Percentiles rank a stretch among this genome's conserved stretches.
Evolutionary conservation across 2,888 invertebrate genomes (phyloP).

Genomic region (Drosophila macrospina): DNA sequence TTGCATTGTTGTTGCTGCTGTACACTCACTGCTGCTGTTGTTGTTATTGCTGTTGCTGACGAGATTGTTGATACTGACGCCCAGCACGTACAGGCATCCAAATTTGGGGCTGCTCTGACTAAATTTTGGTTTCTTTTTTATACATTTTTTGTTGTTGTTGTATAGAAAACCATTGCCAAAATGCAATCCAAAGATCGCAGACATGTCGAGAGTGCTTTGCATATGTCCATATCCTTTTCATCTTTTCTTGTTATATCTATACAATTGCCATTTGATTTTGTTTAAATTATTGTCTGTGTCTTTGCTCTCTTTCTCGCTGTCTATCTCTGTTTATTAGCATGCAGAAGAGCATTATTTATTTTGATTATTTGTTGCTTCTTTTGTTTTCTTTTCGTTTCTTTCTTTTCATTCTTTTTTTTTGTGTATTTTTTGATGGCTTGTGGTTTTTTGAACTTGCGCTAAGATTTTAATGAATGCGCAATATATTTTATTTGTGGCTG

Average conservation of each 20-base stretch:
- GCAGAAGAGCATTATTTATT: conserved; percentile 29
- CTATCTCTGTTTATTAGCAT: conserved; percentile 49
- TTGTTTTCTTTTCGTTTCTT: conserved; percentile 4
- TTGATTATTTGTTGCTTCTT: conserved; percentile 13
- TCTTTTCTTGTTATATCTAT: conserved; percentile 14
- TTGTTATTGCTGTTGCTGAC: conserved; percentile 32
- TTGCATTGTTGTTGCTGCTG: conserved; percentile 33
- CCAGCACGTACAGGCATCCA: conserved; percentile 74
- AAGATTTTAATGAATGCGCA: conserved; percentile 56
- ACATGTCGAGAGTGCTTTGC: conserved; percentile 49
- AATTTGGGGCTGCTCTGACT: conserved; percentile 51
- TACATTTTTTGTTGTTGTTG: conserved; percentile 2
- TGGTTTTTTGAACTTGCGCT: conserved; percentile 60
- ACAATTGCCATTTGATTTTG: conserved; percentile 65
- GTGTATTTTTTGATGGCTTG: conserved; percentile 36
- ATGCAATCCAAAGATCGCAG: conserved; percentile 67
- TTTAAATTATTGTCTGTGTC: conserved; percentile 58
- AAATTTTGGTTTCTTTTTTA: conserved; percentile 7
- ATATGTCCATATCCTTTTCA: conserved; percentile 37
- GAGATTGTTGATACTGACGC: conserved; percentile 65
- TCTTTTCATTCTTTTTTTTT: conserved; percentile 11
- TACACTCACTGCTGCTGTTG: conserved; percentile 24
- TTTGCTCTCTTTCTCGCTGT: conserved; percentile 4
- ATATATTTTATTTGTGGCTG: conserved; percentile 34
- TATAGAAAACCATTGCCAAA: conserved; percentile 46